Conservation (phyloP, 2,888 invertebrate species). For the Agrotis clavis region DNA sequence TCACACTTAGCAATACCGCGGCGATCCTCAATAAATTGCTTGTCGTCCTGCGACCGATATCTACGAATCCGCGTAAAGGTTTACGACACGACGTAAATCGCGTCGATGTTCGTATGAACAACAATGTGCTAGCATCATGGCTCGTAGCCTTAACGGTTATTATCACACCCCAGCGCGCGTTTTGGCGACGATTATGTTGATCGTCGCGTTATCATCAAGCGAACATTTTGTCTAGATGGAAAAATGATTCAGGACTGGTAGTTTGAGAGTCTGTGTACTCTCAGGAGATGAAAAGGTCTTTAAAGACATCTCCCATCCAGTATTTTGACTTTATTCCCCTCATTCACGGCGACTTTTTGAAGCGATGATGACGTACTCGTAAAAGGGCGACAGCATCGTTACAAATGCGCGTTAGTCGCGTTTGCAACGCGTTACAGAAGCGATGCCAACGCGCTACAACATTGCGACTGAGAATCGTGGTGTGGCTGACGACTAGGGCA, state of each 20-base stretch:
- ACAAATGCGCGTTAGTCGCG: too few species aligned
- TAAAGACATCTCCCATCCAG: not conserved
- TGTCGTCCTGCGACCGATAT: slow-evolving; percentile 57
- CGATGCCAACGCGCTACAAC: too few species aligned
- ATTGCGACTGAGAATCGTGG: too few species aligned
- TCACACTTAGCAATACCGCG: slow-evolving; percentile 53
- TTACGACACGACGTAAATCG: slow-evolving; percentile 58
- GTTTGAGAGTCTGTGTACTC: too few species aligned
- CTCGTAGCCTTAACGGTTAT: slow-evolving; percentile 47
- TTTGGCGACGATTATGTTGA: slow-evolving; percentile 14
- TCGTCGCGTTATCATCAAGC: not conserved
- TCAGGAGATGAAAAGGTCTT: too few species aligned
- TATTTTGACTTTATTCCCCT: too few species aligned
- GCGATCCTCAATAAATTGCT: slow-evolving; percentile 58
- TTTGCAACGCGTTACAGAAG: too few species aligned
- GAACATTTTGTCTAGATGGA: not conserved
- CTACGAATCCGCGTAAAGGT: slow-evolving; percentile 57
- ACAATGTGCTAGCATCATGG: slow-evolving; percentile 22
- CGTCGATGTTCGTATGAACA: slow-evolving; percentile 35
- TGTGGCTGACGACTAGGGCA: too few species aligned
- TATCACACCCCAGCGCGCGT: slow-evolving; percentile 25
- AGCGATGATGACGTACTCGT: too few species aligned
- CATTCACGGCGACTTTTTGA: too few species aligned
- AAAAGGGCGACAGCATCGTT: too few species aligned
- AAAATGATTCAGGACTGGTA: too few species aligned